Evolutionary conservation across 2,888 invertebrate genomes (phyloP), one percentile per base, ranked within the genome.

Genomic region (Lingula anatina): DNA sequence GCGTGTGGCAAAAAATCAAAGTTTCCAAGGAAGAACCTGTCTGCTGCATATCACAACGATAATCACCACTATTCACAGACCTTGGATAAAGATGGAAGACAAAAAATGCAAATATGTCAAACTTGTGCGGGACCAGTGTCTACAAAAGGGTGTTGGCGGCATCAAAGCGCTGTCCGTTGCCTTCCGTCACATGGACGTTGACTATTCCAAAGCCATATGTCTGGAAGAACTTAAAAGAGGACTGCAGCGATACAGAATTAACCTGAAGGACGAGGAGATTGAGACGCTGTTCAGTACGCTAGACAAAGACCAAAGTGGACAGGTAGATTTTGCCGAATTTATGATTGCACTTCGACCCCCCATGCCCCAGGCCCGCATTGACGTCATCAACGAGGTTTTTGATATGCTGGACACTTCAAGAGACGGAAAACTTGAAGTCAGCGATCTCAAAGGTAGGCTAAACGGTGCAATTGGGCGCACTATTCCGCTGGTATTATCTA

Each of bases 251-350:
- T 70, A 57, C 44, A 60, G 65, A 15, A 47, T 69, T 5, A 47
- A 54, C n/a, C 46, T 56, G 26, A 50, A 50, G n/a, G 61, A 64
- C 36, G 55, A 61, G 2, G 66, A 69, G 5, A 44, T 71, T n/a
- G 50, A 50, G 5, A 38, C 55, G 9, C 50, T 71, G 24, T 71
- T 71, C 52, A 43, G 51, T 3, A 54, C 62, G 0, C 60, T 71
- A 45, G 72, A 73, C 53, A 61, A 53, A 37, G 69, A 72, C 51
- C 53, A 57, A 12, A 64, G 63, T 47, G 57, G 57, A 9, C 53
- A 56, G 18, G 61, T 73, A 28, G 72, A 72, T 44, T 72, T 72
- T 53, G 49, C 53, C 18, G 72, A 72, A 53, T 65, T 71, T 44
- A 59, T 71, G 43, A 39, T 57, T 20, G 59, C 61, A 28, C 55